phyloP scores from a whole-genome alignment of 2,888 invertebrate species.

The Lingula anatina region DNA sequence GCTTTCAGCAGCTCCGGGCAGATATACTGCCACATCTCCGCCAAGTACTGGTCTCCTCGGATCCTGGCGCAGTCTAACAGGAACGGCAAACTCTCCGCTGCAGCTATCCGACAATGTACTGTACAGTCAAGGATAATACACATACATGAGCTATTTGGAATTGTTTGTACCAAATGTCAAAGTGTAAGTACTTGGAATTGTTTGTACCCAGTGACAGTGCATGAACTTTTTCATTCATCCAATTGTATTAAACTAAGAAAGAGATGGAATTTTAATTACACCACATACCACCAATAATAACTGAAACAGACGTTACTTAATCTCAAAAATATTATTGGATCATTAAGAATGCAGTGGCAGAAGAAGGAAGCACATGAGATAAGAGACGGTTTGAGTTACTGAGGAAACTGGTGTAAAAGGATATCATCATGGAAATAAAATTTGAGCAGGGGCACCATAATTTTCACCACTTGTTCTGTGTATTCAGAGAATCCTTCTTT shows the following conservation, averaged over 20 bases:
- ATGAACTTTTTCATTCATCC: too few relatives aligned
- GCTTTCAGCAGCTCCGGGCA: constrained; percentile 82
- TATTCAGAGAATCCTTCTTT: constrained; percentile 77
- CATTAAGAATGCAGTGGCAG: too few relatives aligned
- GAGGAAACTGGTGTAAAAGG: constrained; percentile 20
- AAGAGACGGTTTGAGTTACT: too few relatives aligned
- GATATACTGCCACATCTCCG: constrained; percentile 82
- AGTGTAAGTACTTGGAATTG: too few relatives aligned
- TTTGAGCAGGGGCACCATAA: constrained; percentile 63
- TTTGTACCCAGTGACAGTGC: too few relatives aligned
- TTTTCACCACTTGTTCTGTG: constrained; percentile 62
- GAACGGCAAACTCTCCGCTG: constrained; percentile 84
- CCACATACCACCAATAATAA: constrained; percentile 1
- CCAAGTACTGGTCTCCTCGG: constrained; percentile 65
- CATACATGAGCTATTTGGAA: too few relatives aligned
- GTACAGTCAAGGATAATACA: too few relatives aligned
- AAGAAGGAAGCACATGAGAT: too few relatives aligned
- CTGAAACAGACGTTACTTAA: constrained; percentile 1
- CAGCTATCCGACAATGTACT: constrained; percentile 63
- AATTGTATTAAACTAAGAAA: too few relatives aligned
- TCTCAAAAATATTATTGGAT: too few relatives aligned
- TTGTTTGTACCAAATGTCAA: too few relatives aligned
- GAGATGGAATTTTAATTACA: too few relatives aligned
- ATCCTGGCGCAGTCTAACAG: constrained; percentile 81
- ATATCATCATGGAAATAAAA: constrained; percentile 60